Evolutionary conservation across 2,797 vertebrate genomes (phyloP), one percentile per base, ranked within the genome.

Genomic region (Microctenopoma steveboyesi): DNA sequence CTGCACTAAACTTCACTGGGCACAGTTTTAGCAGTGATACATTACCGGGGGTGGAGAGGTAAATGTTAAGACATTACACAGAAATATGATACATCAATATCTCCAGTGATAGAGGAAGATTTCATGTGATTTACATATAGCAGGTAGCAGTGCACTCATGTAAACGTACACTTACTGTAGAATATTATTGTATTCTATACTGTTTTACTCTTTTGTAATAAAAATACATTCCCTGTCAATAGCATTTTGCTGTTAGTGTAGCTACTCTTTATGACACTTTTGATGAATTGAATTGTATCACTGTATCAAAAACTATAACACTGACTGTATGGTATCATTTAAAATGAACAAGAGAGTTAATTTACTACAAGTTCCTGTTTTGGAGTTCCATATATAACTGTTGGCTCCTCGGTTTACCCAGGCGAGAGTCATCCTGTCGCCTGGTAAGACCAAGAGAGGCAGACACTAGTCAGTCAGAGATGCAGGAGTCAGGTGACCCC

Each of bases 401-500:
- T 51, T 22, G 68, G 71, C 76, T 88, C 60, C 88, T 90, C 87
- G 72, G 79, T 88, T 92, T 91, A 91, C 82, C 49, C 51, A 0
- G 9, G 40, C 76, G 62, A 83, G 69, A 91, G 90, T 88, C 91
- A 25, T 39, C 64, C 78, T 91, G 91, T 88, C 92, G 86, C 89
- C 88, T 79, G 78, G 69, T 79, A 22, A 73, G 76, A 84, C 74
- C 53, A 13, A 18, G 51, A 9, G 58, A 69, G 57, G 57, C 15
- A 45, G 43, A n/a, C 43, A 45, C 43, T 42, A 14, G 69, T 71
- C 67, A 49, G 74, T 45, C 25, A 28, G 66, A 53, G 40, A 1
- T 4, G 25, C 2, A 4, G 27, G 50, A 75, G 68, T 81, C 79
- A 64, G 39, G 76, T 76, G 78, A 69, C 62, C 72, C 56, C 35